phyloP scores from a whole-genome alignment of 2,113 vertebrate species.

The Thalassarche chlororhynchos region DNA sequence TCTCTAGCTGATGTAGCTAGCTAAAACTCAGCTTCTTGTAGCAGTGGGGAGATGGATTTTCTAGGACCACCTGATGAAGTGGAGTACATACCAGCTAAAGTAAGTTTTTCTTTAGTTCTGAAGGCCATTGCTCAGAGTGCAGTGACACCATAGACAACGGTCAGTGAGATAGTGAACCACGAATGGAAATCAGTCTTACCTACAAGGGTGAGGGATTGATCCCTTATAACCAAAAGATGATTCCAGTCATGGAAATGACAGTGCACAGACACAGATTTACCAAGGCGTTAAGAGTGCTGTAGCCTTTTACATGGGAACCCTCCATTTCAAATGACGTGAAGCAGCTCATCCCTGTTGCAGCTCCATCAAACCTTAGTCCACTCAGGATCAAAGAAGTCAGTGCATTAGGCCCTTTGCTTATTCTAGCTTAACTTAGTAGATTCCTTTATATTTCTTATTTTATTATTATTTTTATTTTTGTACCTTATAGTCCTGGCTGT shows the following conservation, averaged over 20 bases:
- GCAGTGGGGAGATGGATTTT: neutral
- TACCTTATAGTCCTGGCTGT: neutral
- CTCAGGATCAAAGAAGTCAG: neutral
- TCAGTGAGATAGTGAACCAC: neutral
- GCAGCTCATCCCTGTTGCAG: neutral
- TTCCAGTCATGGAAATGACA: neutral
- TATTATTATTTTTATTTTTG: neutral
- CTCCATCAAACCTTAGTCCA: neutral
- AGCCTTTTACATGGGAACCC: neutral
- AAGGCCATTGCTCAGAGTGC: neutral
- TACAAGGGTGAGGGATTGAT: neutral
- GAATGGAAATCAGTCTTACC: neutral
- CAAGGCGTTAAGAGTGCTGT: neutral
- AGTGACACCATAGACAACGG: too few species aligned
- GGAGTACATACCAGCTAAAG: accelerated
- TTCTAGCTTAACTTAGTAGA: neutral
- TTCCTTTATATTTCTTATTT: neutral
- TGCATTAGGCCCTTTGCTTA: neutral
- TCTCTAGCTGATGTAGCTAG: neutral
- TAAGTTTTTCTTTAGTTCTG: neutral
- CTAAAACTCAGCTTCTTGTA: neutral
- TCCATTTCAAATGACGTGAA: accelerated
- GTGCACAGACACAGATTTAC: neutral
- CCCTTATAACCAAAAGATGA: neutral
- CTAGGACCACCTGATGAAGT: neutral